Conservation (phyloP, 2,113 vertebrate genomes). For the Mixornis gularis region DNA sequence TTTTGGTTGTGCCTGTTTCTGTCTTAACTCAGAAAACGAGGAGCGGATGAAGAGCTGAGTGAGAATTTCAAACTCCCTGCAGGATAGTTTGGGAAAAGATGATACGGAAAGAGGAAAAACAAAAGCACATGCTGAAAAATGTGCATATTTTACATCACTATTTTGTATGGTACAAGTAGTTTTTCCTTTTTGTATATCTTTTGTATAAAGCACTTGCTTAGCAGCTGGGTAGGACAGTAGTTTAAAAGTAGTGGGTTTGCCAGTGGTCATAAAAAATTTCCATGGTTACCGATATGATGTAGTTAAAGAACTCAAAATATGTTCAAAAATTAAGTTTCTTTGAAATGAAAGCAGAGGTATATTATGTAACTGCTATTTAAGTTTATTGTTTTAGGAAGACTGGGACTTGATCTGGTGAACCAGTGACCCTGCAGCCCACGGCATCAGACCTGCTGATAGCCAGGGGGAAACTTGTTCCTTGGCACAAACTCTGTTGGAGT, state of each 20-base stretch:
- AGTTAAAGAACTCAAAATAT: background rate
- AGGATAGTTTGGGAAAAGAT: background rate
- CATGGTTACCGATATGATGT: background rate
- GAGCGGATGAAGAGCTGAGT: background rate
- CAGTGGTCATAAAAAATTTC: background rate
- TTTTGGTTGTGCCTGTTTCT: background rate
- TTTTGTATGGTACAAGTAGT: background rate
- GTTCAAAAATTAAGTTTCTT: background rate
- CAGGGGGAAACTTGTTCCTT: background rate
- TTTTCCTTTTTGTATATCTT: background rate
- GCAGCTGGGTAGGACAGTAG: background rate
- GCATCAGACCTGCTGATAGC: accelerated
- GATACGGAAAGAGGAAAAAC: background rate
- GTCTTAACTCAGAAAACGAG: background rate
- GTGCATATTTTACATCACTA: background rate
- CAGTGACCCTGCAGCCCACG: background rate
- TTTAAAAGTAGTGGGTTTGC: background rate
- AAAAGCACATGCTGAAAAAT: background rate
- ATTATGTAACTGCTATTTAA: background rate
- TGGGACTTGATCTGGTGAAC: background rate
- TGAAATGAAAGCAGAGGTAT: background rate
- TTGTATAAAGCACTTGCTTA: background rate
- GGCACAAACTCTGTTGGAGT: background rate
- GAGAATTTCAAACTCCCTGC: background rate
- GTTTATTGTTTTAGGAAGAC: background rate